Percentiles rank a stretch among this genome's conserved stretches.
Evolutionary conservation across 1,140 invertebrate genomes (phyloP).

Genomic region (Caenorhabditis remanei): DNA sequence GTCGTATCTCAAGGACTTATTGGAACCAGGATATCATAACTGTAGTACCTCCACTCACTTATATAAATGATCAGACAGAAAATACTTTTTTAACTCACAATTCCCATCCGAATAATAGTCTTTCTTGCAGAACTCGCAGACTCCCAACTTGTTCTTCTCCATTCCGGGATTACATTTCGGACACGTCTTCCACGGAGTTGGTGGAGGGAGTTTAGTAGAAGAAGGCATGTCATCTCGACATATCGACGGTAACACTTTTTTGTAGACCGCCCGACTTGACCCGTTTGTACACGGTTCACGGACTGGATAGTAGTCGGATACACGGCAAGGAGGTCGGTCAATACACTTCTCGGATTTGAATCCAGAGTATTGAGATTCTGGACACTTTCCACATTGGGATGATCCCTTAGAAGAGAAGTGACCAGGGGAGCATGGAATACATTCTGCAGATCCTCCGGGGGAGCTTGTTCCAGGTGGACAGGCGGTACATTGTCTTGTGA

Average conservation of each 20-base stretch:
- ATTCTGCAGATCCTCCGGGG: constrained; percentile 79
- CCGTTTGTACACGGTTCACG: constrained; percentile 67
- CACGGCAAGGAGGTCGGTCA: constrained; percentile 80
- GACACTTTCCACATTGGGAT: constrained; percentile 79
- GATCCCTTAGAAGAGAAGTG: constrained; percentile 79
- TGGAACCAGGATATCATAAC: too few relatives aligned
- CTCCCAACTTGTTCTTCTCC: constrained; percentile 77
- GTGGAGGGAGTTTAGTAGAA: constrained; percentile 78
- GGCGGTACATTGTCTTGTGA: constrained; percentile 81
- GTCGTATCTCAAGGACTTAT: too few relatives aligned
- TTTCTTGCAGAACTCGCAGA: constrained; percentile 79
- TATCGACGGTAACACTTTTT: constrained; percentile 81
- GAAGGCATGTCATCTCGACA: constrained; percentile 79
- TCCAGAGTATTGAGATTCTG: constrained; percentile 79
- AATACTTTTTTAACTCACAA: constrained; percentile 75
- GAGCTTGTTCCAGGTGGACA: constrained; percentile 81
- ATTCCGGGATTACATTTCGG: constrained; percentile 82
- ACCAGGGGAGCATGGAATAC: constrained; percentile 80
- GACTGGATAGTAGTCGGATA: constrained; percentile 81
- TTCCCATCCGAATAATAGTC: constrained; percentile 78
- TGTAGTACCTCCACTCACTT: too few relatives aligned
- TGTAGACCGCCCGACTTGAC: constrained; percentile 80
- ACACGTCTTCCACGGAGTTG: constrained; percentile 78
- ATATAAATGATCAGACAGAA: not conserved
- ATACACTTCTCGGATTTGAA: constrained; percentile 79